Base-by-base conservation (phyloP, 2,888 invertebrate genomes). In the Hylaea fasciaria region DNA sequence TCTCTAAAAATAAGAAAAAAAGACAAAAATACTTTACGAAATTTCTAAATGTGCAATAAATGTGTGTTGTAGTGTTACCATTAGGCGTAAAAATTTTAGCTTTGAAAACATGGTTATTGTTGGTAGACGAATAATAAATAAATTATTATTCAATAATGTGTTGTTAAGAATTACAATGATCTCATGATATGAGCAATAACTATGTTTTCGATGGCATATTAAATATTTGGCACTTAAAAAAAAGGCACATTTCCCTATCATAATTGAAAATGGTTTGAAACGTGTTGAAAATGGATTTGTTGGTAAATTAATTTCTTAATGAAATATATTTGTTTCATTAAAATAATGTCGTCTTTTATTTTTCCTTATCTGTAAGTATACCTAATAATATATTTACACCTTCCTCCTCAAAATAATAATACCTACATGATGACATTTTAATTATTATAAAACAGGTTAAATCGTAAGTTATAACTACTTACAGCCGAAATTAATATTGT, bases 261-360 rank as follows among this genome's bases (percentile, higher is more conserved):
- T 90, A 85, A 90, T 91, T 91, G 84, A 90, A 87, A 90, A 83
- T 88, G 90, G 87, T 91, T 90, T 90, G 91, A 88, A 86, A 88
- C 87, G 90, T 91, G 92, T 93, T 93, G 87, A 91, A 89, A 88
- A 91, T 91, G 92, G 92, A 92, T 92, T 93, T 93, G 92, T 93
- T 93, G 92, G 91, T 91, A 89, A 70, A 90, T 92, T 92, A 90
- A 91, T 93, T 93, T 93, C 91, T 82, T 88, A 86, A 92, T 90
- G 91, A 92, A 93, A 93, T 93, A 93, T 92, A 93, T 91, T 93
- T 93, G 92, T 93, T 93, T 93, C 92, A 93, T 89, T 88, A 86
- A 62, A 62, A 48, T 43, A 86, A 78, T 46, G 61, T 73, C 70
- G 71, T 55, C 82, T 69, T 91, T 84, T 86, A 87, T 90, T 81